Evolutionary conservation across 2,797 vertebrate species (phyloP).

Genomic region (Phrynocephalus vlangalii): DNA sequence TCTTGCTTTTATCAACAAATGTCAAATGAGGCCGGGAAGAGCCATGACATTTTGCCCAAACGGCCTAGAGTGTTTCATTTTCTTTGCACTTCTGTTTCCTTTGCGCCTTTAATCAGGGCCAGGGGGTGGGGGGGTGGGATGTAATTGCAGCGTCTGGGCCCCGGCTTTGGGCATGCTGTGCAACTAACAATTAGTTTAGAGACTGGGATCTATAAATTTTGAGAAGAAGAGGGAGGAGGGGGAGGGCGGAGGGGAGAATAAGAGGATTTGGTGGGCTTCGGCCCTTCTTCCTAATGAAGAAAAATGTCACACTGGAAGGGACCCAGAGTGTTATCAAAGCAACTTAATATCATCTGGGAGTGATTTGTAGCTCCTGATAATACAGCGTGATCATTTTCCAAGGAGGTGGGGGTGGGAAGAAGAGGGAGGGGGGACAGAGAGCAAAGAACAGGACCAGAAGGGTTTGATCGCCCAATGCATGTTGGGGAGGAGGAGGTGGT

Average conservation of each 20-base stretch:
- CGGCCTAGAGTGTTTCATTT: slow-evolving; percentile 86
- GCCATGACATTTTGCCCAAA: slow-evolving; percentile 86
- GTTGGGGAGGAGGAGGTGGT: slow-evolving; percentile 53
- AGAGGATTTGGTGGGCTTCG: slow-evolving; percentile 79
- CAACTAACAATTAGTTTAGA: slow-evolving; percentile 86
- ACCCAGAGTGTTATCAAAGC: slow-evolving; percentile 84
- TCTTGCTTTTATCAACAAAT: slow-evolving; percentile 67
- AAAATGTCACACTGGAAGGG: slow-evolving; percentile 85
- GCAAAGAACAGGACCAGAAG: slow-evolving; percentile 52
- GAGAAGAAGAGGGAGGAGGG: slow-evolving; percentile 42
- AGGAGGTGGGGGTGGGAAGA: slow-evolving; percentile 56
- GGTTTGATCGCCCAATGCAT: slow-evolving; percentile 81
- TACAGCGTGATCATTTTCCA: slow-evolving; percentile 83
- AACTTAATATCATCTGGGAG: slow-evolving; percentile 88
- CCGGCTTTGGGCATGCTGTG: slow-evolving; percentile 80
- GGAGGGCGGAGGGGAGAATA: slow-evolving; percentile 60
- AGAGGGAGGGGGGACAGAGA: too few relatives aligned
- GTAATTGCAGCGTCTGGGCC: slow-evolving; percentile 87
- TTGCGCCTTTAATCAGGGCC: slow-evolving; percentile 85
- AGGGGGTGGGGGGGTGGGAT: slow-evolving; percentile 80
- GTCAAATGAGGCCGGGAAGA: slow-evolving; percentile 68
- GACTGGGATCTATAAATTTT: slow-evolving; percentile 84
- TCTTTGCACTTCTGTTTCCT: slow-evolving; percentile 84
- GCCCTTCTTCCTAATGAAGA: slow-evolving; percentile 83
- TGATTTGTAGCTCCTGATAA: slow-evolving; percentile 86